Conservation (phyloP, 2,113 vertebrate genomes). For the Marcusenius ussheri region DNA sequence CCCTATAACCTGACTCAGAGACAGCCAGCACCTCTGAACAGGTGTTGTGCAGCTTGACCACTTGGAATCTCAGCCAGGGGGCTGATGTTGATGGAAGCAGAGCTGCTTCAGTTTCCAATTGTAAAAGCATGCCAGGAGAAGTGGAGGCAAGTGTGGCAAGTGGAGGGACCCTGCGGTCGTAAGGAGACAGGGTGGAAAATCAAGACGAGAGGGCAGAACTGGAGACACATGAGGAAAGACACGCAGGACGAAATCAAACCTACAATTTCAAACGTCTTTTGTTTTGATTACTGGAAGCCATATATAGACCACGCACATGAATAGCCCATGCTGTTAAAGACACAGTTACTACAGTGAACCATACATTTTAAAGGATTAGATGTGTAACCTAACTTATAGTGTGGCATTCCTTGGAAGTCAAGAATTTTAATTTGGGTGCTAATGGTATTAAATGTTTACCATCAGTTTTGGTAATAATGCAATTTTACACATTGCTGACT, state of each 20-base stretch:
- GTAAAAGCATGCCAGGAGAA: neutral
- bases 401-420: neutral
- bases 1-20: neutral
- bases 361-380: neutral
- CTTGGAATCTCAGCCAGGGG: neutral
- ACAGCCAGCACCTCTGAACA: neutral
- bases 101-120: neutral
- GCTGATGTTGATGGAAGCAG: neutral
- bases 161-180: neutral
- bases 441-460: neutral
- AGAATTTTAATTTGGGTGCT: neutral
- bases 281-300: neutral
- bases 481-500: neutral
- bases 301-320: neutral
- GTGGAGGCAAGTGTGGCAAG: neutral
- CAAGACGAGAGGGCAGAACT: neutral
- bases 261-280: neutral
- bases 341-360: neutral
- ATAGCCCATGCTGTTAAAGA: neutral
- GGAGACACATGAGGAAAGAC: neutral
- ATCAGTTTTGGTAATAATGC: neutral
- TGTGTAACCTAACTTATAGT: neutral
- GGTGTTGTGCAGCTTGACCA: neutral
- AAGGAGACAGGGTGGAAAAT: neutral
- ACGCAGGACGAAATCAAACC: neutral